phyloP scores from a whole-genome alignment of 2,797 vertebrate species.

The Ara ararauna region DNA sequence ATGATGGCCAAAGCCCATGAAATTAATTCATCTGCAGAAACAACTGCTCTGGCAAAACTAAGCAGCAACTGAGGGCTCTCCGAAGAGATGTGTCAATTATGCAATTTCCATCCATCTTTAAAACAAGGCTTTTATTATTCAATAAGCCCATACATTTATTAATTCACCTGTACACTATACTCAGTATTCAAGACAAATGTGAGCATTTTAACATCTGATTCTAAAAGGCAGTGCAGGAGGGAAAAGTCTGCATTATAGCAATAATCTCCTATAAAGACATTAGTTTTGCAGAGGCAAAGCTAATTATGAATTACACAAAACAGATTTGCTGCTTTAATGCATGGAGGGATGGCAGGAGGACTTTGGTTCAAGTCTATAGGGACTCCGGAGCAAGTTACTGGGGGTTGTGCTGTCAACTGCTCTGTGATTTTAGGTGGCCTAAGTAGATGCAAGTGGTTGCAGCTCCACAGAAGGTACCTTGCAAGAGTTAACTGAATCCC shows the following conservation, averaged over 20 bases:
- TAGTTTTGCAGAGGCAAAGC: background rate
- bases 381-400: background rate
- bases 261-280: background rate
- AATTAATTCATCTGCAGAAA: conserved; percentile 22
- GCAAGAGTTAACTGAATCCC: background rate
- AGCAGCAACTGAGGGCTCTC: background rate
- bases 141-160: background rate
- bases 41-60: conserved; percentile 3
- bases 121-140: conserved; percentile 13
- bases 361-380: background rate
- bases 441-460: background rate
- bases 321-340: background rate
- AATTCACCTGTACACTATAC: background rate
- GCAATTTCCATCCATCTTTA: background rate
- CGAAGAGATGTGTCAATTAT: background rate
- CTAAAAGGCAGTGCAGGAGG: background rate
- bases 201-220: background rate
- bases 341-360: background rate
- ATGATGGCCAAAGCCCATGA: background rate
- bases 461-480: background rate
- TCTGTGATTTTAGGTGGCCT: background rate
- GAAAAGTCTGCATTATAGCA: background rate
- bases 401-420: background rate
- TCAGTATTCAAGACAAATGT: background rate
- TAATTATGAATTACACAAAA: background rate